A percentile compares a stretch with the other conserved stretches of the same genome.
Conservation (phyloP, 2,888 invertebrate genomes). For the Agonum fuliginosum region DNA sequence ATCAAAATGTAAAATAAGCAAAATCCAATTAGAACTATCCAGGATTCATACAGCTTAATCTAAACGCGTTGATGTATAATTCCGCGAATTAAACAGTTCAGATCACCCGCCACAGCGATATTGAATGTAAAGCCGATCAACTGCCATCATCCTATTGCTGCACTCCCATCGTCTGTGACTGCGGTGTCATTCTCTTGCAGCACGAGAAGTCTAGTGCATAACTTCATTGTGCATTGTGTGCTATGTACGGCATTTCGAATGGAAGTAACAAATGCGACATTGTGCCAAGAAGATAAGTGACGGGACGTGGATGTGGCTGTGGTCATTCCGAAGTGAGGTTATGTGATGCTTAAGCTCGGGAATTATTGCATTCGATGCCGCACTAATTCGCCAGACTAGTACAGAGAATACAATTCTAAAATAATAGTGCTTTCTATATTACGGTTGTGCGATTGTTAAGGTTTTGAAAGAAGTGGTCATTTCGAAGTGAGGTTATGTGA, state of each 20-base stretch:
- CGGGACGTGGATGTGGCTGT: background rate
- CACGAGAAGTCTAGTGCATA: background rate
- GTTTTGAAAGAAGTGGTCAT: too few species aligned
- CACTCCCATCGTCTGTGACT: background rate
- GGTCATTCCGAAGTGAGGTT: conserved; percentile 10
- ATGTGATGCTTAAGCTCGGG: background rate
- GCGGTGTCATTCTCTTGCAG: background rate
- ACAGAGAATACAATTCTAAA: too few species aligned
- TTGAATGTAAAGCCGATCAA: conserved; percentile 41
- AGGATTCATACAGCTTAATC: conserved; percentile 37
- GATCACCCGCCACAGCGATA: conserved; percentile 14
- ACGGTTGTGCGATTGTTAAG: too few species aligned
- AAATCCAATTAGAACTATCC: conserved; percentile 22
- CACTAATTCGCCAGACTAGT: too few species aligned
- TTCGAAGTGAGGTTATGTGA: background rate
- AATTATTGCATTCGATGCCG: background rate
- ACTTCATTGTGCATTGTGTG: conserved; percentile 32
- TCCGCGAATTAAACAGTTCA: conserved; percentile 37
- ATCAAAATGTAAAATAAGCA: conserved; percentile 42
- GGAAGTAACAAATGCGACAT: conserved; percentile 21
- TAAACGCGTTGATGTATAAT: conserved; percentile 38
- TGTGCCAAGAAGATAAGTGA: conserved; percentile 30
- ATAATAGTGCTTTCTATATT: too few species aligned
- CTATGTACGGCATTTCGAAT: background rate
- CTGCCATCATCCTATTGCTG: conserved; percentile 18